These are phyloP conservation scores for Camelus bactrianus DNA, from an alignment of 2,113 vertebrate genomes.

Conservation along the genomic window DNA sequence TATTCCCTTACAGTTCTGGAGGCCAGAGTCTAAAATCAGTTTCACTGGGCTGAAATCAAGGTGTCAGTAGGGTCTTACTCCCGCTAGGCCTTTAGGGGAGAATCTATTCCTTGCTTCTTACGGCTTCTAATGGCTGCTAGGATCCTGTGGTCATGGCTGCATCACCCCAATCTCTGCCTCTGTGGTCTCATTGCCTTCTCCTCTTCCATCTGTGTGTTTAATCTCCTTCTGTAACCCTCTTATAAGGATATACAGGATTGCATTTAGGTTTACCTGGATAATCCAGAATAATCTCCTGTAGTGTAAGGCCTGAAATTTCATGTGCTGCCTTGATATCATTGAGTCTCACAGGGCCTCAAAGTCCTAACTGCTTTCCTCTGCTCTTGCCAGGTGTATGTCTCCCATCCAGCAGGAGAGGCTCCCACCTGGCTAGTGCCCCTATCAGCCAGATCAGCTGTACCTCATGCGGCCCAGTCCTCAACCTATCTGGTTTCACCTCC, in stretches of 20 bases:
- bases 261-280: background rate
- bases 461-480: background rate
- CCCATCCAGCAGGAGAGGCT: background rate
- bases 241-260: background rate
- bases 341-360: background rate
- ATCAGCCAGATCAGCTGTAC: background rate
- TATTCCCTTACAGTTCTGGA: slow-evolving; percentile 47
- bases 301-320: background rate
- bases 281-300: slow-evolving; percentile 1
- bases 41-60: slow-evolving; percentile 56
- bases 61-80: background rate
- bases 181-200: background rate
- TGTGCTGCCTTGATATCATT: background rate
- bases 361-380: background rate
- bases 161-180: background rate
- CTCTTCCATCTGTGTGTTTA: background rate
- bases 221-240: background rate
- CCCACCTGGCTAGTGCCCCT: background rate
- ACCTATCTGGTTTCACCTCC: background rate
- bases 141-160: background rate
- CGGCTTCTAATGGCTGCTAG: background rate
- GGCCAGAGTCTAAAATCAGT: slow-evolving; percentile 24
- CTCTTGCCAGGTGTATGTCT: background rate
- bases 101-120: background rate
- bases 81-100: background rate